phyloP scores from a whole-genome alignment of 2,888 invertebrate genomes.

The Cheilosia grossa region DNA sequence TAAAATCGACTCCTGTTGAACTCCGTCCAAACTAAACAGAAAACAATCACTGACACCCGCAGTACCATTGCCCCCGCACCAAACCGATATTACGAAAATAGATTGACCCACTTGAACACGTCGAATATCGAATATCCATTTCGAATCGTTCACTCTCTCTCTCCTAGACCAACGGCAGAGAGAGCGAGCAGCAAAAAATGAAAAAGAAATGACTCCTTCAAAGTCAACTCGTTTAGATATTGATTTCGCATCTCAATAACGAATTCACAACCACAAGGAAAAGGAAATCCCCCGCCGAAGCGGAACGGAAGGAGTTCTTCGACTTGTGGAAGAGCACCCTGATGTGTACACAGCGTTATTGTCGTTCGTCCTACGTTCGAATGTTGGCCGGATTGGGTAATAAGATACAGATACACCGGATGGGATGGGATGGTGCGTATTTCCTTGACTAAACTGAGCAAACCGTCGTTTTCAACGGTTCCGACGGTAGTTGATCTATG shows the following conservation, averaged over 20 bases:
- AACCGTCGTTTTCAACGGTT: slow-evolving; percentile 50
- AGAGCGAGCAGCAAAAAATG: neutral
- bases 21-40: neutral
- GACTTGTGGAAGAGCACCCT: neutral
- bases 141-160: slow-evolving; percentile 45
- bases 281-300: neutral
- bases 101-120: slow-evolving; percentile 68
- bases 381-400: slow-evolving; percentile 24
- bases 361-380: slow-evolving; percentile 29
- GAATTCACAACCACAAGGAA: slow-evolving; percentile 1
- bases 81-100: slow-evolving; percentile 39
- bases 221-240: slow-evolving; percentile 53
- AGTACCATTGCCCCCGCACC: slow-evolving; percentile 10
- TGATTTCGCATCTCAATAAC: slow-evolving; percentile 66
- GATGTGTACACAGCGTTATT: slow-evolving; percentile 16
- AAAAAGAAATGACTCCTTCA: neutral
- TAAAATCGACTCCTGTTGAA: neutral
- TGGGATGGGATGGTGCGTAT: slow-evolving; percentile 29
- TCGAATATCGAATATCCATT: slow-evolving; percentile 64
- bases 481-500: slow-evolving; percentile 47
- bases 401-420: slow-evolving; percentile 36
- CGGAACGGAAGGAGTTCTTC: slow-evolving; percentile 2
- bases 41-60: slow-evolving; percentile 31
- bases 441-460: slow-evolving; percentile 64
- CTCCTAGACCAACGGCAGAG: neutral